Conservation (phyloP, 2,113 vertebrate genomes). For the Typhlomys cinereus region DNA sequence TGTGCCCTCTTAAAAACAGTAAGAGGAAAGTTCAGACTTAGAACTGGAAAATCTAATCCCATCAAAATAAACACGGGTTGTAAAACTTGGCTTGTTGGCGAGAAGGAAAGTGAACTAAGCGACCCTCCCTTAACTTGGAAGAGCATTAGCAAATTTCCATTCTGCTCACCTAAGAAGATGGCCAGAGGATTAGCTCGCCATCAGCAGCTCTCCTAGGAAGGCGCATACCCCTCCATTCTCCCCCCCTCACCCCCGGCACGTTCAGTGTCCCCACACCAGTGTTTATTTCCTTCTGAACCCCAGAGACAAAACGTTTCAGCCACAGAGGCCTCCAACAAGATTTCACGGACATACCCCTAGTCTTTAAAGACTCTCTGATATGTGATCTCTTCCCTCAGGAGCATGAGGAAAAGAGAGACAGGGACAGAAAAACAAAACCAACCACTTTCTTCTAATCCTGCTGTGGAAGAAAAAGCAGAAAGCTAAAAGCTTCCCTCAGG, state of each 20-base stretch:
- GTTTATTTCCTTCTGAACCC: slow-evolving; percentile 55
- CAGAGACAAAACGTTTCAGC: slow-evolving; percentile 36
- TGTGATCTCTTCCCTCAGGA: slow-evolving; percentile 61
- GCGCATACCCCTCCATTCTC: not conserved
- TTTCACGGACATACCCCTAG: not conserved
- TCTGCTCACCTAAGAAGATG: not conserved
- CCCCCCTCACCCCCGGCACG: too few species aligned
- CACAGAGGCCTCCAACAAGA: slow-evolving; percentile 4
- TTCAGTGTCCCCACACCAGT: not conserved
- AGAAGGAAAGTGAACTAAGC: not conserved
- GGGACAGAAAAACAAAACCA: slow-evolving; percentile 12
- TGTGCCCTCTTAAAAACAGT: not conserved
- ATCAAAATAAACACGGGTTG: not conserved
- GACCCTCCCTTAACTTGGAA: not conserved
- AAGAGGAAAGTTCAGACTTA: not conserved
- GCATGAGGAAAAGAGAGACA: not conserved
- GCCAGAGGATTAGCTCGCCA: not conserved
- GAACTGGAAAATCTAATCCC: not conserved
- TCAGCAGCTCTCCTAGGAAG: slow-evolving; percentile 29
- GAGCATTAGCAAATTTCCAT: not conserved
- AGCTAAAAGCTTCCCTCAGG: slow-evolving; percentile 31
- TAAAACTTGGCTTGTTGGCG: not conserved
- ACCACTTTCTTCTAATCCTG: not conserved
- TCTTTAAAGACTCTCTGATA: slow-evolving; percentile 66
- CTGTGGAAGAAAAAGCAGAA: not conserved